phyloP scores from a whole-genome alignment of 2,113 vertebrate genomes.

The Strix aluco region DNA sequence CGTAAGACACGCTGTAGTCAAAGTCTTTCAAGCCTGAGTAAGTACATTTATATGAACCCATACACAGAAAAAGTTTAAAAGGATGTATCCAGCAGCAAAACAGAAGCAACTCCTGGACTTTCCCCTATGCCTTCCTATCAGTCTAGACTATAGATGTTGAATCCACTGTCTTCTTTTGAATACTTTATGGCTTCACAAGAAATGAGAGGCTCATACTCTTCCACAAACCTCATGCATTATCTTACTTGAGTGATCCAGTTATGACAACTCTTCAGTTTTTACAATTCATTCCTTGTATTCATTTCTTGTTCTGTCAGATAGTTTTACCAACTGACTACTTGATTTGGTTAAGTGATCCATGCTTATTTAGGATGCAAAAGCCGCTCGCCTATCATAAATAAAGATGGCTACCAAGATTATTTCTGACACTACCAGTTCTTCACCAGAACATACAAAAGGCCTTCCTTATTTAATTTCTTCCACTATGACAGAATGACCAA shows the following conservation, averaged over 20 bases:
- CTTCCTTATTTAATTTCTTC: not conserved
- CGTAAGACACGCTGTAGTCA: not conserved
- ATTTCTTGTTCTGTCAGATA: not conserved
- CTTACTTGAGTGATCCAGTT: not conserved
- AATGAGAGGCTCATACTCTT: not conserved
- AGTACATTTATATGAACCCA: no score
- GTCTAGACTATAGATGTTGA: not conserved
- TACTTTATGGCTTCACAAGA: not conserved
- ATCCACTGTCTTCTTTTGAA: not conserved
- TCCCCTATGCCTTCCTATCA: not conserved
- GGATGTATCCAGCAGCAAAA: not conserved
- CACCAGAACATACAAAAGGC: not conserved
- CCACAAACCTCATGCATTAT: not conserved
- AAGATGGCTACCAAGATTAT: not conserved
- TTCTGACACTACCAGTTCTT: not conserved
- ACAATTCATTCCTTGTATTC: not conserved
- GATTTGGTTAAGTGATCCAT: not conserved
- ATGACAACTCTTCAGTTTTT: not conserved
- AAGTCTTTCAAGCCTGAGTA: not conserved
- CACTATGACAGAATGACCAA: not conserved
- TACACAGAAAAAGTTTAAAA: accelerated
- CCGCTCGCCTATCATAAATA: not conserved
- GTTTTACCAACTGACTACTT: not conserved
- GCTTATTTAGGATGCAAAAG: not conserved
- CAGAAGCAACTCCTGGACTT: not conserved